These are phyloP conservation scores for Neelides sp. DNA, from an alignment of 1,140 invertebrate species.

Conservation along the genomic window DNA sequence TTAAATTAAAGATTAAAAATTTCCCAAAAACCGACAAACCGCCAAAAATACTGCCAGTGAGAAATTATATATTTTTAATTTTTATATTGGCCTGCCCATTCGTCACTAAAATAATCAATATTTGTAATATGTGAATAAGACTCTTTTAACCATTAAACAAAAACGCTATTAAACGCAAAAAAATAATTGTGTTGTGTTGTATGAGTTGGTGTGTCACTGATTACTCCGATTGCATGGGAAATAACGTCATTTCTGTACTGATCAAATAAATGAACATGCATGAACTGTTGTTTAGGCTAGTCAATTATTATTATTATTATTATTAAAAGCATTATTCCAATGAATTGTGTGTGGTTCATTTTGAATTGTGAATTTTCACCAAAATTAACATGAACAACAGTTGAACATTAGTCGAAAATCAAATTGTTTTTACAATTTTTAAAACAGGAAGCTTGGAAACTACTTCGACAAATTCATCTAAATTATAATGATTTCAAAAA, in stretches of 20 bases:
- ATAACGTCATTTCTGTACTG: too few relatives aligned
- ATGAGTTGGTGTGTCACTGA: conserved; percentile 13
- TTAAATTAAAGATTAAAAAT: too few relatives aligned
- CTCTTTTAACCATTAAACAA: conserved; percentile 3
- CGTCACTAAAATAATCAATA: conserved; percentile 13
- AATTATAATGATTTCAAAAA: too few relatives aligned
- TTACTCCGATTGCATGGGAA: neutral
- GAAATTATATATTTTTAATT: too few relatives aligned
- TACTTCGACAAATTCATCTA: too few relatives aligned
- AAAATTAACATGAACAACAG: conserved; percentile 26
- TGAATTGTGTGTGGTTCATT: conserved; percentile 25
- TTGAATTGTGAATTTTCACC: conserved; percentile 29
- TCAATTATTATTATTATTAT: too few relatives aligned
- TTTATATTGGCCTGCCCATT: conserved; percentile 17
- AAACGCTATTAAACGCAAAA: neutral
- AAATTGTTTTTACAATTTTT: too few relatives aligned
- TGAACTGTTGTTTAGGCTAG: conserved; percentile 32
- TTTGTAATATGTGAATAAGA: neutral
- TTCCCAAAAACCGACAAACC: too few relatives aligned
- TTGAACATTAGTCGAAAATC: too few relatives aligned
- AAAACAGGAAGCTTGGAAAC: too few relatives aligned
- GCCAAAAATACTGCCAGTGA: too few relatives aligned
- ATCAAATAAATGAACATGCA: too few relatives aligned
- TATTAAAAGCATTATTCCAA: conserved; percentile 23
- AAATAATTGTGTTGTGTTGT: conserved; percentile 4